Base-by-base conservation (phyloP, 1,140 invertebrate genomes). In the Caenorhabditis remanei region DNA sequence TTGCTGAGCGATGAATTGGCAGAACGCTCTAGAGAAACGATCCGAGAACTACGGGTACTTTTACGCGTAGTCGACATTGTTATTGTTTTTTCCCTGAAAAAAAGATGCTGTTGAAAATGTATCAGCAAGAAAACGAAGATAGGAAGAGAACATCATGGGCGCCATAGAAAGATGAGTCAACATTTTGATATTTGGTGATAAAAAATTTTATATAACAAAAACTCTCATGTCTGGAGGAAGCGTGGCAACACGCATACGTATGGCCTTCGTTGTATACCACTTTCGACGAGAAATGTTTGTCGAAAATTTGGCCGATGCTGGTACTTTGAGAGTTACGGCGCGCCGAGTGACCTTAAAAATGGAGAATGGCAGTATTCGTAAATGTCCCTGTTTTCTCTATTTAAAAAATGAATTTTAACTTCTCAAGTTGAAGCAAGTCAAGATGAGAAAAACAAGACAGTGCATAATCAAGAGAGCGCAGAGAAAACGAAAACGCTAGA, bases 1-100 rank as follows among this genome's bases (percentile, higher is more conserved):
- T 79, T 79, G 71, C 71, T 79, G n/a, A 50, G 46, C 43, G 71
- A 79, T 46, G 71, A 79, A 50, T 79, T 79, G n/a, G 46, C 71
- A 24, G 71, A 79, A 7, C 71, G 71, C 46, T 79, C 71, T 13
- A 79, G 46, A 0, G 71, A 21, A 50, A 79, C 46, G 11, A 79
- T 79, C 21, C 46, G 71, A 50, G 71, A 79, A n/a, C 71, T 79
- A 24, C 71, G 71, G 46, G 43, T 50, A 32, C 43, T n/a, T 50
- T 79, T 79, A 79, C 71, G 71, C 4, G 65, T 43, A 4, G 71
- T 21, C 11, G 71, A 50, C 71, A 79, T 79, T 50, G 11, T 50
- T 79, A 2, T 14, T n/a, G n/a, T 24, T 13, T 11, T 79, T 79
- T 50, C 40, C 11, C 71, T 79, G 46, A 53, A 79, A 19, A 50